Percentiles rank a stretch among this genome's conserved stretches.
These are phyloP conservation scores for Antheraea yamamai DNA, from an alignment of 2,888 invertebrate genomes.

Conservation along the genomic window DNA sequence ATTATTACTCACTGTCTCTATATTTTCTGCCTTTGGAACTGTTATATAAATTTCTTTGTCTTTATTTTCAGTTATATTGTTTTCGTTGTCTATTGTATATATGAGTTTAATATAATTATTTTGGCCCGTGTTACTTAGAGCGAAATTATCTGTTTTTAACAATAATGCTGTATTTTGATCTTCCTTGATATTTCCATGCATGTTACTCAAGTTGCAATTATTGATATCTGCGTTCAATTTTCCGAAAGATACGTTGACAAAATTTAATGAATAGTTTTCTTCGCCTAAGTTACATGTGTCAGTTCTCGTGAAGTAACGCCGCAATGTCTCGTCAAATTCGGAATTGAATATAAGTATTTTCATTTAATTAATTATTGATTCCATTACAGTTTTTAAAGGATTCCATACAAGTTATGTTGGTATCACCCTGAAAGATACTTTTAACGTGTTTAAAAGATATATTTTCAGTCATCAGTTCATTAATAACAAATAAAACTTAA, in stretches of 20 bases:
- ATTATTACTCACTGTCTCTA: not conserved
- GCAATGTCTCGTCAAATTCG: not conserved
- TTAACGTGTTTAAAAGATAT: not conserved
- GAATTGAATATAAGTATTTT: not conserved
- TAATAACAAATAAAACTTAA: not conserved
- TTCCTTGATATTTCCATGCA: not conserved
- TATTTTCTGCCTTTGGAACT: not conserved
- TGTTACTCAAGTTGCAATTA: not conserved
- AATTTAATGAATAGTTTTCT: not conserved
- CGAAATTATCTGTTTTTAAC: not conserved
- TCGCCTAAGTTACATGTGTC: not conserved
- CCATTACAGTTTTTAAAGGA: not conserved
- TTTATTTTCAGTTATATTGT: not conserved
- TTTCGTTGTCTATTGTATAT: not conserved
- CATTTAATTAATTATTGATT: not conserved
- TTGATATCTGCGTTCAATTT: not conserved
- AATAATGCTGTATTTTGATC: not conserved
- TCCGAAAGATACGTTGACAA: not conserved
- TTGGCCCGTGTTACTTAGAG: not conserved
- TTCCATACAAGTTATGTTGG: not conserved
- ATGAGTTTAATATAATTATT: not conserved
- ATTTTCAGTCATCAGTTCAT: not conserved
- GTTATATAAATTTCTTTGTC: not conserved
- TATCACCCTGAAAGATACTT: not conserved
- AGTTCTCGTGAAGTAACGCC: not conserved